Conservation (phyloP, 2,888 invertebrate species). For the Cartodere bifasciata region DNA sequence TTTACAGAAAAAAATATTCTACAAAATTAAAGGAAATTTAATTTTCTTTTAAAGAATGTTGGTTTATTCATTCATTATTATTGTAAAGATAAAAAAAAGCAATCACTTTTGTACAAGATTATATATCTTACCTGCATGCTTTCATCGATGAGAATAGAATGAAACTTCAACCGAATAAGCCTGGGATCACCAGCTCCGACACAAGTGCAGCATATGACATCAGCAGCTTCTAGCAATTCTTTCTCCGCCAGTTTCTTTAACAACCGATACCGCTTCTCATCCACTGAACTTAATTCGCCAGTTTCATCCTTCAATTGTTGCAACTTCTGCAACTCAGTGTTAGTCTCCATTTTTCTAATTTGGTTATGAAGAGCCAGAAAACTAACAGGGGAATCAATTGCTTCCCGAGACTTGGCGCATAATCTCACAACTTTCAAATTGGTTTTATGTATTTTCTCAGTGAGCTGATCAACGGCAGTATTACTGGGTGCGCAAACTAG, state of each 20-base stretch:
- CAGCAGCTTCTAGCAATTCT: constrained; percentile 85
- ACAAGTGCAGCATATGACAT: constrained; percentile 98
- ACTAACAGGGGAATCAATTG: constrained; percentile 94
- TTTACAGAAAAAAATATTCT: no score
- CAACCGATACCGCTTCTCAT: constrained; percentile 86
- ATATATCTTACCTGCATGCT: constrained; percentile 60
- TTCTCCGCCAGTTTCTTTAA: constrained; percentile 85
- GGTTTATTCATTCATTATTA: no score
- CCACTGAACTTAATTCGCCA: constrained; percentile 89
- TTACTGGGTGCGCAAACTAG: constrained; percentile 98
- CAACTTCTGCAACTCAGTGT: constrained; percentile 85
- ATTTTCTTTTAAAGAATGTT: no score
- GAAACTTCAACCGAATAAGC: constrained; percentile 84
- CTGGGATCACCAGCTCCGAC: constrained; percentile 97
- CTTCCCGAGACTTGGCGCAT: constrained; percentile 96
- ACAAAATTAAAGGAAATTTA: no score
- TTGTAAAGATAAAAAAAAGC: no score
- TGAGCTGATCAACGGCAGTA: constrained; percentile 97
- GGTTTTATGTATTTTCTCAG: constrained; percentile 96
- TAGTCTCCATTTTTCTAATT: constrained; percentile 86
- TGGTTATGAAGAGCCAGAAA: constrained; percentile 96
- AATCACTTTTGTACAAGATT: constrained; percentile 1
- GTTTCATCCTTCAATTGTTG: constrained; percentile 97
- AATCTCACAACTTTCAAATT: constrained; percentile 87
- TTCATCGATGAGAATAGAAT: constrained; percentile 93